These are phyloP conservation scores for Tenthredo mesomela DNA, from an alignment of 2,888 invertebrate genomes.

Conservation along the genomic window DNA sequence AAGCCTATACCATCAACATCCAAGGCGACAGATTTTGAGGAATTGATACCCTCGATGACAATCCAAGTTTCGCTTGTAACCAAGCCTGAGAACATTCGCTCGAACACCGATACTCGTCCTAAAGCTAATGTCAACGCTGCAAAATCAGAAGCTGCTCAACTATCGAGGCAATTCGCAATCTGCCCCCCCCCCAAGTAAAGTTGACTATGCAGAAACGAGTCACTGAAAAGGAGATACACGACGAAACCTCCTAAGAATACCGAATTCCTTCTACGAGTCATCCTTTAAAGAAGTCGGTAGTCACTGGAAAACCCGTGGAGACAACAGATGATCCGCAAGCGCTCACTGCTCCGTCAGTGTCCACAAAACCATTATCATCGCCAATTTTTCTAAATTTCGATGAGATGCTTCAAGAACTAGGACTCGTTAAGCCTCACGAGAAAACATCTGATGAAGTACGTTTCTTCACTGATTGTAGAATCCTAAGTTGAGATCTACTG, in stretches of 20 bases:
- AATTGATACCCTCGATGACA: too few species aligned
- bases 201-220: not conserved
- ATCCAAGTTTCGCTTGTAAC: too few species aligned
- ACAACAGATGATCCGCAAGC: not conserved
- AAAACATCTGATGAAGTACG: not conserved
- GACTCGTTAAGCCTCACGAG: not conserved
- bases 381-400: not conserved
- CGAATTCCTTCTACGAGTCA: not conserved
- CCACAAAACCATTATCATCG: not conserved
- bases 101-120: too few species aligned
- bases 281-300: too few species aligned
- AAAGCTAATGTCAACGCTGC: too few species aligned
- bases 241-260: not conserved
- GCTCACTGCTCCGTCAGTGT: not conserved
- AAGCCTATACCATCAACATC: too few species aligned
- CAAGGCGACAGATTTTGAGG: too few species aligned
- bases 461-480: slow-evolving; percentile 40
- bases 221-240: not conserved
- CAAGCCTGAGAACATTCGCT: too few species aligned
- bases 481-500: slow-evolving; percentile 25
- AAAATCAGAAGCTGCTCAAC: too few species aligned
- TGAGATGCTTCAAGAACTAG: not conserved
- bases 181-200: slow-evolving; percentile 37
- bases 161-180: not conserved
- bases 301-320: too few species aligned